Evolutionary conservation across 2,797 vertebrate genomes (phyloP), one percentile per base, ranked within the genome.

Genomic region (Muscicapa striata): DNA sequence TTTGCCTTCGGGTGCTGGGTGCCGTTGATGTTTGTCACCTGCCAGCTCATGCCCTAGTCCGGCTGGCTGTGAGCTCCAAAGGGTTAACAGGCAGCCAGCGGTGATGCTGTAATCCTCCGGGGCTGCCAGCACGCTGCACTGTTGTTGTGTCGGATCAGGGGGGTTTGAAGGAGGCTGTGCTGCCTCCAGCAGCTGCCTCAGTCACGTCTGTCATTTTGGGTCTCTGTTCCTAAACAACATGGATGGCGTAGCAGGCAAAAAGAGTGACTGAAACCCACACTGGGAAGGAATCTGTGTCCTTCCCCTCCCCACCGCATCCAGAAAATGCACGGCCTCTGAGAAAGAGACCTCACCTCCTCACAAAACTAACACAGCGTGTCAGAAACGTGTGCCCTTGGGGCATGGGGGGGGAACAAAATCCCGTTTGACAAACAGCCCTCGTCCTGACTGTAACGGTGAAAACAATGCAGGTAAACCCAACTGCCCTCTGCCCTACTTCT

Each of bases 401-500:
- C 32, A 9, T 49, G 52, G 34, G 34, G 10, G 57, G 10, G 61
- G 32, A 34, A 26, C 57, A 59, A 80, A 78, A 12, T 10, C 30
- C 1, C 10, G 3, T 69, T 85, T 84, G 58, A 57, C 80, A 87
- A 96, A 77, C 62, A 88, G 15, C 58, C 27, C 1, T 82, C 3
- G 1, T 84, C 61, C 67, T 52, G 75, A 46, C 59, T 45, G 41
- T 43, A 78, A 49, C 55, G 57, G 69, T 54, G 89, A 75, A 91
- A 86, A 89, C 80, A 86, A 80, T 85, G 83, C 86, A 92, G 93
- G 94, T 95, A 94, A 95, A 94, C 83, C 92, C 66, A 91, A 58
- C 89, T 94, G 87, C 85, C 80, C 91, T 95, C 80, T 95, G 90
- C 70, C 93, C 94, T 96, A 88, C 85, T 96, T 96, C 85, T 91